phyloP scores from a whole-genome alignment of 2,113 vertebrate species.

The Cyprinus carpio region DNA sequence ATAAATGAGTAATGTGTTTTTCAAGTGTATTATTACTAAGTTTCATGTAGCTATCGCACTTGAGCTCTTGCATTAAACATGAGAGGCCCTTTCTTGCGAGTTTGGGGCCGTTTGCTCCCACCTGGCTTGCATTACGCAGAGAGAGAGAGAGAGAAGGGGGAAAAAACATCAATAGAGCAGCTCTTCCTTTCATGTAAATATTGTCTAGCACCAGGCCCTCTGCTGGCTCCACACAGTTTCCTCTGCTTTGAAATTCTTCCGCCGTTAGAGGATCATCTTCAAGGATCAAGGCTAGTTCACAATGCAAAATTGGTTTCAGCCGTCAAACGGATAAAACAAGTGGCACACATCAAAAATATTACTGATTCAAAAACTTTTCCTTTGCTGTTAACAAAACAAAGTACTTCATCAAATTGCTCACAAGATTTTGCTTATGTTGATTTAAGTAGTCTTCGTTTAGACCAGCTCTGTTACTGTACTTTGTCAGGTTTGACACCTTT shows the following conservation, averaged over 20 bases:
- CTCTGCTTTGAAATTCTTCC: conserved; percentile 80
- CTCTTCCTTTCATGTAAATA: conserved; percentile 56
- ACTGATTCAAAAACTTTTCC: conserved; percentile 52
- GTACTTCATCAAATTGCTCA: neutral
- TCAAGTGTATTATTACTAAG: neutral
- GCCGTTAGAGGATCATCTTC: conserved; percentile 72
- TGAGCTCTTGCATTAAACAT: conserved; percentile 24
- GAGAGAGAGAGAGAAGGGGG: neutral
- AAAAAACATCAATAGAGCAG: conserved; percentile 49
- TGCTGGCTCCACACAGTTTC: conserved; percentile 74
- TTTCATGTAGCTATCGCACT: neutral
- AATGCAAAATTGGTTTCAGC: conserved; percentile 77
- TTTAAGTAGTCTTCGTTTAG: neutral
- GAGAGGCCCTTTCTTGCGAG: neutral
- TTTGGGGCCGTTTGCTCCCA: conserved; percentile 51
- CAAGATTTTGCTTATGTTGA: neutral
- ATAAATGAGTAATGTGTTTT: neutral
- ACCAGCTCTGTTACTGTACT: neutral
- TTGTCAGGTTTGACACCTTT: conserved; percentile 3
- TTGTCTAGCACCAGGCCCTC: conserved; percentile 69
- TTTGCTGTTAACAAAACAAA: conserved; percentile 56
- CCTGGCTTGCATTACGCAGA: conserved; percentile 62
- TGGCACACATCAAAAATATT: conserved; percentile 13
- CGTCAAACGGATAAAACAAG: conserved; percentile 73
- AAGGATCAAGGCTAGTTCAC: conserved; percentile 69